Conservation (phyloP, 2,113 vertebrate genomes). For the Phainopepla nitens region DNA sequence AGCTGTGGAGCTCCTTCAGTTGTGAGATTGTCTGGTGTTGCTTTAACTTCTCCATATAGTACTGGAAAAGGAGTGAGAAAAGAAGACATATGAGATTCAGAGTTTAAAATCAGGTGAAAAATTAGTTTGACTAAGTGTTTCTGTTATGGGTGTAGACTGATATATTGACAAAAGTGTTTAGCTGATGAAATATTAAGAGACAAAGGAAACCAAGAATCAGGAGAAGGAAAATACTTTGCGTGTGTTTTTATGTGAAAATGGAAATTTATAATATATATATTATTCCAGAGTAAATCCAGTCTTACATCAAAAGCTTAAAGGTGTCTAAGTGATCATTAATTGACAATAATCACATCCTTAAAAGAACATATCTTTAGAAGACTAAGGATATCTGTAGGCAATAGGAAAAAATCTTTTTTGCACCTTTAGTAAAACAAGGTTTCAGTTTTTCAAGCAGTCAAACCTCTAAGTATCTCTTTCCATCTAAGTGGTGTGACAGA, state of each 20-base stretch:
- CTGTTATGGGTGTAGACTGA: background rate
- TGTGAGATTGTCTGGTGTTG: background rate
- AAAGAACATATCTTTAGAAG: background rate
- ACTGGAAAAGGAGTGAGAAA: background rate
- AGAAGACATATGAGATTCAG: background rate
- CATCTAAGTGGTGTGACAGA: background rate
- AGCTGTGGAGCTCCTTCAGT: background rate
- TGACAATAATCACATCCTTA: background rate
- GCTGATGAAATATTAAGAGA: background rate
- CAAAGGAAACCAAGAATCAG: background rate
- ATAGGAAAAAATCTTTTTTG: background rate
- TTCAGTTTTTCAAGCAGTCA: background rate
- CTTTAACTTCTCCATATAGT: background rate
- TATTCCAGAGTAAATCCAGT: background rate
- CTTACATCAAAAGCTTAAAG: background rate
- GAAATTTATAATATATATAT: background rate
- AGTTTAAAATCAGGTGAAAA: background rate
- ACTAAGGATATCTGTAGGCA: background rate
- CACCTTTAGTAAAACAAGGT: background rate
- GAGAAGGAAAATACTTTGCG: background rate
- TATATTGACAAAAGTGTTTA: background rate
- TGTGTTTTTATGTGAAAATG: background rate
- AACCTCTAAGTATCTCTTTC: background rate
- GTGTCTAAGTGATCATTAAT: background rate
- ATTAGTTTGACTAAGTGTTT: background rate